phyloP scores from a whole-genome alignment of 1,140 invertebrate genomes.

The Brachionus angularis region DNA sequence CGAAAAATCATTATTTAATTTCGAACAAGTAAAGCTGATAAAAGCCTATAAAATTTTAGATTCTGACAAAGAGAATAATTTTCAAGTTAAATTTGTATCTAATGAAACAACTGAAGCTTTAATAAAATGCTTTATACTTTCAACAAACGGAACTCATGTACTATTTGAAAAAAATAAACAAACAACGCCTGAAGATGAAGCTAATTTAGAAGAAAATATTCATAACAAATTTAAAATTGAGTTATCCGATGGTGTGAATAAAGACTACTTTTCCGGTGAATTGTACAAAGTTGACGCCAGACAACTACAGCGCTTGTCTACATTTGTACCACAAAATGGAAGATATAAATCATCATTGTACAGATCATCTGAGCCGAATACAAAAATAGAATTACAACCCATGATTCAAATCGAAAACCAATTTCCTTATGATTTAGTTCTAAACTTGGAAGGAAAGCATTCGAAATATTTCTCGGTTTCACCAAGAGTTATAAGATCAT shows the following conservation, averaged over 20 bases:
- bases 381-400: constrained; percentile 13
- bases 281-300: constrained; percentile 15
- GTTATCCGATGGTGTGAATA: constrained; percentile 10
- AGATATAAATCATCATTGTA: constrained; percentile 5
- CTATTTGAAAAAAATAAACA: constrained; percentile 7
- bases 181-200: not conserved
- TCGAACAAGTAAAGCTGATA: constrained; percentile 8
- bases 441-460: constrained; percentile 4
- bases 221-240: constrained; percentile 17
- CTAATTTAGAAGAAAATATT: constrained; percentile 3
- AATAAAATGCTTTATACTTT: not conserved
- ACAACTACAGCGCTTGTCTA: constrained; percentile 14
- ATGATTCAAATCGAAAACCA: constrained; percentile 28
- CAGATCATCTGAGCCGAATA: not conserved
- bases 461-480: not conserved
- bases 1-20: not conserved
- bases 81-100: constrained; percentile 14
- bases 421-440: constrained; percentile 17
- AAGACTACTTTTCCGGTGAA: constrained; percentile 18
- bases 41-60: constrained; percentile 20
- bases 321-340: constrained; percentile 27
- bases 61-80: constrained; percentile 9
- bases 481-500: not conserved
- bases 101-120: not conserved
- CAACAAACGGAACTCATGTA: constrained; percentile 25